Conservation (phyloP, 2,797 vertebrate genomes). For the Eospalax fontanierii region DNA sequence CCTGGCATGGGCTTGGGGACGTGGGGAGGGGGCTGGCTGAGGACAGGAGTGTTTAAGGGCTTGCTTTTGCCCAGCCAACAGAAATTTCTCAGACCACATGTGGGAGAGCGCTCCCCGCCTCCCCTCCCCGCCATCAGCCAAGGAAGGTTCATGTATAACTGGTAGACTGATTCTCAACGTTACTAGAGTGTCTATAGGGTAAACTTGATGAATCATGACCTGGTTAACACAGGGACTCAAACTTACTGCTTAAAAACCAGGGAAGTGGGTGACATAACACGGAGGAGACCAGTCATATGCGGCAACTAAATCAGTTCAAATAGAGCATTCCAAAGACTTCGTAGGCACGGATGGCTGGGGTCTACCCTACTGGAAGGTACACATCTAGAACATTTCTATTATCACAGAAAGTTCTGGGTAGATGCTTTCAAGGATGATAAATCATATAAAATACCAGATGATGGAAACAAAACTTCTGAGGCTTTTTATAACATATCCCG, state of each 20-base stretch:
- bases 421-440: neutral
- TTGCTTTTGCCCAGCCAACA: neutral
- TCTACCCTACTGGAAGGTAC: neutral
- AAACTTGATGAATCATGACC: neutral
- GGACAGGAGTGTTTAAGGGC: neutral
- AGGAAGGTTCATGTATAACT: neutral
- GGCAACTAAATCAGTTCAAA: slow-evolving; percentile 1
- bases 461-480: neutral
- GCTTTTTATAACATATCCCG: neutral
- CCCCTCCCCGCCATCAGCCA: neutral
- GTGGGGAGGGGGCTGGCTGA: neutral
- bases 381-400: neutral
- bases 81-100: neutral
- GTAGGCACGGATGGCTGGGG: neutral
- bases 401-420: neutral
- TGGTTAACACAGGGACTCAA: slow-evolving; percentile 15
- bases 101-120: neutral
- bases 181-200: neutral
- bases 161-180: neutral
- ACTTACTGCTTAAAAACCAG: neutral
- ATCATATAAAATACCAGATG: neutral
- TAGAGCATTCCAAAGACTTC: neutral
- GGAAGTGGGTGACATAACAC: neutral
- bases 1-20: neutral
- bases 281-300: neutral